A percentile compares a stretch with the other conserved stretches of the same genome.
These are phyloP conservation scores for Eueides isabella DNA, from an alignment of 1,140 invertebrate genomes.

Conservation along the genomic window DNA sequence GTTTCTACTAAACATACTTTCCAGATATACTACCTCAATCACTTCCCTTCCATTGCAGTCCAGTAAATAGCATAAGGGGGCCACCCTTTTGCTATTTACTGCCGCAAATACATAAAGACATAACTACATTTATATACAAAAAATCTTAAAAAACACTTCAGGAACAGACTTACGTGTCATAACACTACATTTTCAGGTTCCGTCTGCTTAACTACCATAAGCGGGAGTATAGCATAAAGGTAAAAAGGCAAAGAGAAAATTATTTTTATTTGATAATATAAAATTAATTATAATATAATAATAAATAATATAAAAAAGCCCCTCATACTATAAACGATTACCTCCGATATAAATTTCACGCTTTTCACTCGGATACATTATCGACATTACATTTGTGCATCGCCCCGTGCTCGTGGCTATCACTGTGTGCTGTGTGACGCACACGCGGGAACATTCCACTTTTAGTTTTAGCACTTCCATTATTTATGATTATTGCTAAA, in stretches of 20 bases:
- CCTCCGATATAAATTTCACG: conserved; percentile 33
- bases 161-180: no score
- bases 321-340: conserved; percentile 25
- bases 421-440: not conserved
- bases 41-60: no score
- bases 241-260: not conserved
- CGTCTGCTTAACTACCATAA: no score
- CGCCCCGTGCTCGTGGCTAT: not conserved
- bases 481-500: not conserved
- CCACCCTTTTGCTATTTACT: no score
- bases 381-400: conserved; percentile 18
- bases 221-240: no score
- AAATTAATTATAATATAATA: not conserved
- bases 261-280: not conserved
- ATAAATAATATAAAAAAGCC: conserved; percentile 6
- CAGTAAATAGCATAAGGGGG: no score
- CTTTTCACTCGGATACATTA: conserved; percentile 38
- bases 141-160: no score
- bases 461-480: conserved; percentile 1
- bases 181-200: no score
- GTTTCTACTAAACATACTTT: no score
- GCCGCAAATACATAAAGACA: no score
- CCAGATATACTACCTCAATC: no score
- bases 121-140: no score
- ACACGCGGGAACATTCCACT: not conserved